These are phyloP conservation scores for Plemyria rubiginata DNA, from an alignment of 2,888 invertebrate genomes.

Conservation along the genomic window DNA sequence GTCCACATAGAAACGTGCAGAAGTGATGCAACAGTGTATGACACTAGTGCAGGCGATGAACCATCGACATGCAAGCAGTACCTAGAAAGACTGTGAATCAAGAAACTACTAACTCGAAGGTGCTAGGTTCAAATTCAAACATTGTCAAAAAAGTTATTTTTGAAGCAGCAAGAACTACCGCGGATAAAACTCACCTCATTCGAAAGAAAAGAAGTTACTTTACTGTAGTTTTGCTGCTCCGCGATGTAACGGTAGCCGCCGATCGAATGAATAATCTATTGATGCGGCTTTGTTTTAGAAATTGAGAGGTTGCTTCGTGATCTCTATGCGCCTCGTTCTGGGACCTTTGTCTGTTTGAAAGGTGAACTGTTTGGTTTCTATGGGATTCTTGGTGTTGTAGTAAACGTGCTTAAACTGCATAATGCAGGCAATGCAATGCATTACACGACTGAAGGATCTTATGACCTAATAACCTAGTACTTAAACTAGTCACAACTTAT, in stretches of 20 bases:
- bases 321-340: constrained; percentile 66
- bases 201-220: constrained; percentile 10
- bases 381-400: constrained; percentile 15
- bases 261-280: constrained; percentile 71
- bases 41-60: background rate
- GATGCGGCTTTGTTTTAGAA: constrained; percentile 78
- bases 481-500: too few species aligned
- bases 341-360: constrained; percentile 56
- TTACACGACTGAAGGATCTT: background rate
- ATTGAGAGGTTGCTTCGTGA: constrained; percentile 80
- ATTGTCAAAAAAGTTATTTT: too few species aligned
- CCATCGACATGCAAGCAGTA: background rate
- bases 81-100: background rate
- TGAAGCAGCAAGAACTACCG: too few species aligned
- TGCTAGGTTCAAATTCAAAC: too few species aligned
- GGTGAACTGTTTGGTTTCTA: constrained; percentile 46
- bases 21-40: background rate
- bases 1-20: background rate
- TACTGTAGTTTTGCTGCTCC: constrained; percentile 49
- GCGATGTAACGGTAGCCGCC: constrained; percentile 73
- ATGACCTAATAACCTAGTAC: too few species aligned
- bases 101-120: background rate
- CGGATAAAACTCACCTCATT: too few species aligned
- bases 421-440: background rate
- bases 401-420: constrained; percentile 5